Percentiles rank a stretch among this genome's conserved stretches.
Evolutionary conservation across 2,888 invertebrate species (phyloP).

Genomic region (Tipula lateralis): DNA sequence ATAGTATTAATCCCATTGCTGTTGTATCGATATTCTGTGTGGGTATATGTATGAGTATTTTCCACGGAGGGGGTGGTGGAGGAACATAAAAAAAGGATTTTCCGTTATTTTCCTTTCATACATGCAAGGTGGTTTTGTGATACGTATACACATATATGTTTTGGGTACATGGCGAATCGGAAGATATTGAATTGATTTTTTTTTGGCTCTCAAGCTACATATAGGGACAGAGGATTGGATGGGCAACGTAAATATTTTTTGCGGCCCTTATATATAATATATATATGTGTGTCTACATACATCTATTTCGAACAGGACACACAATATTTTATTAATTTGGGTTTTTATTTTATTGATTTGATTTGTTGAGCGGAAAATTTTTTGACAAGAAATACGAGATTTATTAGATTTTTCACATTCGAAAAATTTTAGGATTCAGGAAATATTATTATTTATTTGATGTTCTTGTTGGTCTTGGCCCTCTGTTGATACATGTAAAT

Average conservation of each 20-base stretch:
- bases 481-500: background rate
- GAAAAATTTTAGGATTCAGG: background rate
- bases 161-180: background rate
- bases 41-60: background rate
- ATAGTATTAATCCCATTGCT: slow-evolving; percentile 91
- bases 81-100: background rate
- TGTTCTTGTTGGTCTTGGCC: background rate
- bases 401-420: background rate
- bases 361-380: slow-evolving; percentile 4
- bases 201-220: background rate
- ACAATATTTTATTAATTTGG: slow-evolving; percentile 24
- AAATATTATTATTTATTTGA: background rate
- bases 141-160: background rate
- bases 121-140: background rate
- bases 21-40: slow-evolving; percentile 84
- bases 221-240: background rate
- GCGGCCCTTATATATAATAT: no score
- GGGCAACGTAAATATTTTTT: background rate
- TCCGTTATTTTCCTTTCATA: background rate
- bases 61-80: background rate
- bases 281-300: background rate
- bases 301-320: background rate
- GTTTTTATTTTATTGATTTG: slow-evolving; percentile 20
- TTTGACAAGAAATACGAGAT: background rate
- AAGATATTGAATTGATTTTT: background rate